phyloP scores from a whole-genome alignment of 2,888 invertebrate genomes.

The Coenonympha arcania region DNA sequence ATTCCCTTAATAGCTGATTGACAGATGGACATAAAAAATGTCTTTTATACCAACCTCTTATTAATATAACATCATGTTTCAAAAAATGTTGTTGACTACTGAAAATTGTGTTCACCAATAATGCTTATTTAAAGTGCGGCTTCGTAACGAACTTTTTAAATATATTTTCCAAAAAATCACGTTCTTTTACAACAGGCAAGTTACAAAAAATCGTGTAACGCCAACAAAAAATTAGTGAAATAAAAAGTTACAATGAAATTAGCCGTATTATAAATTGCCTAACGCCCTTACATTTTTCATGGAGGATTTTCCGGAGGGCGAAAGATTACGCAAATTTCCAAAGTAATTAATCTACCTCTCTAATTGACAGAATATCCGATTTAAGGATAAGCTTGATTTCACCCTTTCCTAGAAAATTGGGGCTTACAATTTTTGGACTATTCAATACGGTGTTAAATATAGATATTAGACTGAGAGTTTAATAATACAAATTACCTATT shows the following conservation, averaged over 20 bases:
- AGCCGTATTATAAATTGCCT: conserved; percentile 19
- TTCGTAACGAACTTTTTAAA: not conserved
- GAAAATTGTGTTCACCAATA: too few species aligned
- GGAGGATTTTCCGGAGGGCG: conserved; percentile 13
- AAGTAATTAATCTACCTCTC: conserved; percentile 34
- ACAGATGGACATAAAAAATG: too few species aligned
- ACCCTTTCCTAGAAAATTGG: conserved; percentile 5
- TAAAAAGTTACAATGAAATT: conserved; percentile 10
- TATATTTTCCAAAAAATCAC: not conserved
- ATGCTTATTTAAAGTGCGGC: not conserved
- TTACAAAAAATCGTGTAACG: not conserved
- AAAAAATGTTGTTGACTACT: too few species aligned
- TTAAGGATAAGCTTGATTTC: conserved; percentile 30
- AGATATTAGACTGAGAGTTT: not conserved
- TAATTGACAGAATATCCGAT: conserved; percentile 37
- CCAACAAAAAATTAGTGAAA: not conserved
- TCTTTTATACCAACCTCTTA: too few species aligned
- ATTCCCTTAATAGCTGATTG: too few species aligned
- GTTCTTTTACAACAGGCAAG: not conserved
- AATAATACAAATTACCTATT: not conserved
- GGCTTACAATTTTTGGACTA: conserved; percentile 1
- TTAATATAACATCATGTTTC: too few species aligned
- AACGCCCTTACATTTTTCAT: conserved; percentile 19
- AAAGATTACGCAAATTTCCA: conserved; percentile 27
- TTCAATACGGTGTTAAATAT: not conserved